Base-by-base conservation (phyloP, 2,888 invertebrate species). In the Stomorhina lunata region DNA sequence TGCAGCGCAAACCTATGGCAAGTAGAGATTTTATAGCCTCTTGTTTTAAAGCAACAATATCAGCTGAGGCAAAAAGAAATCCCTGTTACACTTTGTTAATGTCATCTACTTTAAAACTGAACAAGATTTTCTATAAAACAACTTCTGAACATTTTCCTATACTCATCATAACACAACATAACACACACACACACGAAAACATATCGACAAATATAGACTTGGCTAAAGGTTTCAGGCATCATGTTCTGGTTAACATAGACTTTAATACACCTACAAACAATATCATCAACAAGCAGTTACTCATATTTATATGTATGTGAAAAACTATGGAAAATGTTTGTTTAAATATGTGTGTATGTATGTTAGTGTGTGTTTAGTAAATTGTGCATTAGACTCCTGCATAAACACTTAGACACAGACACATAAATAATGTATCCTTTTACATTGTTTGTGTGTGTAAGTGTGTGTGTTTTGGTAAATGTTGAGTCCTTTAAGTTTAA, bases 51-150 rank as follows among this genome's bases (percentile, higher is more conserved):
- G 45, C 22, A 15, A 43, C 55, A 29, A 57, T 27, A 50, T 55
- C 55, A 65, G 43, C 25, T 15, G 22, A 29, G 34, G 15, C 15
- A 34, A 20, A 12, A 45, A 27, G 50, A 61, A 55, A 66, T 34
- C 25, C 32, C 17, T 68, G 53, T 55, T 68, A 72, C 45, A 78
- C 29, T 73, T 68, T 77, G 77, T 63, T 77, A 81, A 75, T 73
- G 73, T 78, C 69, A 75, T 78, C 55, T 50, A 75, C 73, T 69
- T 68, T 65, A 43, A 81, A 72, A 34, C 12, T 78, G 73, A 69
- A 75, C 73, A 71, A 63, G 72, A 73, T 75, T 81, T 78, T 57
- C 57, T 71, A n/a, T 40, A 57, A 73, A 81, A 61, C 53, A 77
- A 61, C 20, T 32, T 53, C 65, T n/a, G n/a, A n/a, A n/a, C n/a